Conservation (phyloP, 2,888 invertebrate species). For the Temnothorax unifasciatus region DNA sequence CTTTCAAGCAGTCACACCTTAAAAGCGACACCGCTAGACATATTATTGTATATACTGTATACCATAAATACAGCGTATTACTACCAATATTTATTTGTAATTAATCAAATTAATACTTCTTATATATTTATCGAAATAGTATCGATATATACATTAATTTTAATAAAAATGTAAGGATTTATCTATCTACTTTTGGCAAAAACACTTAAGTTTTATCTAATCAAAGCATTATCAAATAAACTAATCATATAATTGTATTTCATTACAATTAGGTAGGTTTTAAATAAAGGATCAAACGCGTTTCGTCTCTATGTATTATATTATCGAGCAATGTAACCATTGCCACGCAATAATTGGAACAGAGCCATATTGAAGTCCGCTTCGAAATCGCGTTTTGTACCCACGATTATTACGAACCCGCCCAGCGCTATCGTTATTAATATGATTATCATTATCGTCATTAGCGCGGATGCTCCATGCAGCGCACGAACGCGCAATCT, state of each 20-base stretch:
- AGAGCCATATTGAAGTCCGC: neutral
- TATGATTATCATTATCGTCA: conserved; percentile 55
- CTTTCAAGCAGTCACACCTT: conserved; percentile 35
- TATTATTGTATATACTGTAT: neutral
- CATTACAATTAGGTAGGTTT: neutral
- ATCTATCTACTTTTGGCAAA: neutral
- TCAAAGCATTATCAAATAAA: neutral
- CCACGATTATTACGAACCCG: neutral
- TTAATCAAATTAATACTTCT: neutral
- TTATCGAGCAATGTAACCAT: conserved; percentile 1
- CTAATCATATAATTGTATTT: neutral
- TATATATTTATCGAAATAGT: neutral
- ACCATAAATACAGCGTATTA: too few relatives aligned
- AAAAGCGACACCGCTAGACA: neutral
- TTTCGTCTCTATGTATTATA: neutral
- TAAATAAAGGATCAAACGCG: neutral
- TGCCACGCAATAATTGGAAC: neutral
- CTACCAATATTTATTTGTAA: too few relatives aligned
- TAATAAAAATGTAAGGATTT: neutral
- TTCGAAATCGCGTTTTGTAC: neutral
- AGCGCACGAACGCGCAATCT: conserved; percentile 41
- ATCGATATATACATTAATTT: neutral
- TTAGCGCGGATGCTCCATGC: conserved; percentile 50
- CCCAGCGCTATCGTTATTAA: conserved; percentile 17
- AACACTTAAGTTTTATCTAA: neutral